Conservation (phyloP, 2,113 vertebrate species). For the Erythrocercus mccallii region DNA sequence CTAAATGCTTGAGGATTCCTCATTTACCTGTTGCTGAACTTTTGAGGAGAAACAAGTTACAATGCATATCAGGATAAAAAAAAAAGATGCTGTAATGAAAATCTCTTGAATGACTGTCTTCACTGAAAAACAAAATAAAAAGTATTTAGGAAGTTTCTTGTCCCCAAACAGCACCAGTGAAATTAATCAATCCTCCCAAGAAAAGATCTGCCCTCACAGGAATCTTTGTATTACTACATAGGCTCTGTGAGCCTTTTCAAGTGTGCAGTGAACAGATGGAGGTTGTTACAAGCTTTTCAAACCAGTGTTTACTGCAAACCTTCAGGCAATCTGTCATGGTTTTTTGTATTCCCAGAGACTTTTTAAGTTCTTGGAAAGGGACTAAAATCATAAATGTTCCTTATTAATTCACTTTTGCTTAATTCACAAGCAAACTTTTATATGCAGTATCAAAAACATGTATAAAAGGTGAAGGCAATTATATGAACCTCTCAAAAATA, state of each 20-base stretch:
- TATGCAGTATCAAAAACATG: not conserved
- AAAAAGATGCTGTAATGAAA: not conserved
- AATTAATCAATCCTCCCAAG: slow-evolving; percentile 58
- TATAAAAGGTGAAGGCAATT: not conserved
- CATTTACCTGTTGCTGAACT: not conserved
- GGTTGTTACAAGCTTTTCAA: slow-evolving; percentile 47
- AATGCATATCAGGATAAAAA: not conserved
- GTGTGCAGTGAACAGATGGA: slow-evolving; percentile 46
- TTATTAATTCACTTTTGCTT: not conserved
- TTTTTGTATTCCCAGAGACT: slow-evolving; percentile 46
- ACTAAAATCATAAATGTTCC: slow-evolving; percentile 23
- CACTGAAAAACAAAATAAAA: slow-evolving; percentile 23
- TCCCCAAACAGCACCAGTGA: slow-evolving; percentile 33
- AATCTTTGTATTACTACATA: not conserved
- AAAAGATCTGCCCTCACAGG: slow-evolving; percentile 14
- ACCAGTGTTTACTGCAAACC: slow-evolving; percentile 32
- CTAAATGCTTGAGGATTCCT: not conserved
- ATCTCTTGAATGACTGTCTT: not conserved
- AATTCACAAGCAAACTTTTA: not conserved
- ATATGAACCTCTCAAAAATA: not conserved
- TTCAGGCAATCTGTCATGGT: slow-evolving; percentile 48
- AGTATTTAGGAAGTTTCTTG: slow-evolving; percentile 40
- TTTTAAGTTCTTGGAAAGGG: slow-evolving; percentile 45
- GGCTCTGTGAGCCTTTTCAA: slow-evolving; percentile 35
- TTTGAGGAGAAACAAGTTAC: not conserved